Evolutionary conservation across 1,140 invertebrate genomes (phyloP).

Genomic region (Megalopta genalis): DNA sequence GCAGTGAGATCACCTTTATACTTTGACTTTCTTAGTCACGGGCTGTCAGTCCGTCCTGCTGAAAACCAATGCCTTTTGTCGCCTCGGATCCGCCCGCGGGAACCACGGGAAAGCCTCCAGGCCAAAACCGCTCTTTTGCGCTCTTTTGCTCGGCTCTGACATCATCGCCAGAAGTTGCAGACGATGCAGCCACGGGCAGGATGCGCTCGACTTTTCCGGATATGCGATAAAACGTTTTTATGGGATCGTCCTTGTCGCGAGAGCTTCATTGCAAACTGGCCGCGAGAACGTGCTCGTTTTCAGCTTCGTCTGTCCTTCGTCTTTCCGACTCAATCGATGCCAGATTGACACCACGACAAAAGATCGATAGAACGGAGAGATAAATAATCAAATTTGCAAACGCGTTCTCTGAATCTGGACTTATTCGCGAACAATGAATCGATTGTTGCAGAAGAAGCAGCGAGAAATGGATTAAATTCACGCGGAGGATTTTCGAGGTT

Average conservation of each 20-base stretch:
- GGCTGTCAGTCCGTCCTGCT: slow-evolving; percentile 30
- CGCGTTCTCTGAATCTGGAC: too few relatives aligned
- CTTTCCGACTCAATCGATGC: too few relatives aligned
- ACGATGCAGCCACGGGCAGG: neutral
- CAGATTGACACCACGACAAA: too few relatives aligned
- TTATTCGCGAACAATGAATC: too few relatives aligned
- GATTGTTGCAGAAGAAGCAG: too few relatives aligned
- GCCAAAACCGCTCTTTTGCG: slow-evolving; percentile 25
- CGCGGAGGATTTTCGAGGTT: too few relatives aligned
- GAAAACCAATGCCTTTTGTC: slow-evolving; percentile 42
- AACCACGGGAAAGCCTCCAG: neutral
- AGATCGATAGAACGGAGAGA: too few relatives aligned
- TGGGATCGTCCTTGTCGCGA: slow-evolving; percentile 26
- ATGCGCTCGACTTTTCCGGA: slow-evolving; percentile 23
- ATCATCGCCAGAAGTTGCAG: slow-evolving; percentile 20
- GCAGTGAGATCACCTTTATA: slow-evolving; percentile 73
- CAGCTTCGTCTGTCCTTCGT: too few relatives aligned
- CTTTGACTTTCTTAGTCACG: slow-evolving; percentile 64
- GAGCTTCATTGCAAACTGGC: neutral
- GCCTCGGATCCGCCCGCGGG: neutral
- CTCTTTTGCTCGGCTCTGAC: slow-evolving; percentile 2
- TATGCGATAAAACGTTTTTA: slow-evolving; percentile 16
- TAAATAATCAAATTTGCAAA: too few relatives aligned
- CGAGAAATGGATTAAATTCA: too few relatives aligned
- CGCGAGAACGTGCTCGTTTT: too few relatives aligned